Base-by-base conservation (phyloP, 1,140 invertebrate genomes). In the Scylla paramamosain region DNA sequence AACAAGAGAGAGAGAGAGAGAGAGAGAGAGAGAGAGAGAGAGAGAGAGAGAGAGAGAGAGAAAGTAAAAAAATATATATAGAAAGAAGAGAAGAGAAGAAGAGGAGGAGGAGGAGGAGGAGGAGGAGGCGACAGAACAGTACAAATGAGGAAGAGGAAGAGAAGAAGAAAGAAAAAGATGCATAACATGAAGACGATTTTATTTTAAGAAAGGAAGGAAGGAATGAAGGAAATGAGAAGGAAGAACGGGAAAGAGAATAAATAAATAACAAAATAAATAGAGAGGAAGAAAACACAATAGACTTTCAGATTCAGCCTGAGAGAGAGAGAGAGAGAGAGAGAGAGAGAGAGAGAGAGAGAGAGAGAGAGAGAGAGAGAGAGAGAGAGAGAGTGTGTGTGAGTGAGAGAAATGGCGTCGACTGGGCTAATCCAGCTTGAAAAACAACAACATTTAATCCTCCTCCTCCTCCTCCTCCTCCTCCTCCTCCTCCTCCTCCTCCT, bases 1-100 rank as follows among this genome's bases (percentile, higher is more conserved):
- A 31, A 20, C 29, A n/a, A 87, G 84, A 87, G 84, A 87, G 84
- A 87, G 84, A 87, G 84, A 87, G 84, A 87, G 84, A 87, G 29
- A 31, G 84, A 87, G 84, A 87, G 84, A 31, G 20, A 87, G 20
- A 87, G 84, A 87, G 20, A 87, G 84, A 87, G 14, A 87, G 29
- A 20, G 77, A 83, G 77, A 83, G 77, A 83, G 77, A 83, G 77
- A 83, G 77, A 83, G 77, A 83, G 77, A 83, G 77, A 83, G 77
- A 83, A n/a, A 77, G 67, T 77, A n/a, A 77, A n/a, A 14, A n/a
- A 77, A n/a, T 77, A n/a, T 77, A n/a, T 77, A n/a, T 77, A 87
- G 84, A 87, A 8, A 31, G 84, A 87, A 87, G 84, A 31, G 20
- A 87, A 87, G 84, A 87, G 20, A 87, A 20, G 20, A 3, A 87